These are phyloP conservation scores for Campylorhamphus procurvoides DNA, from an alignment of 2,113 vertebrate genomes.

Conservation along the genomic window DNA sequence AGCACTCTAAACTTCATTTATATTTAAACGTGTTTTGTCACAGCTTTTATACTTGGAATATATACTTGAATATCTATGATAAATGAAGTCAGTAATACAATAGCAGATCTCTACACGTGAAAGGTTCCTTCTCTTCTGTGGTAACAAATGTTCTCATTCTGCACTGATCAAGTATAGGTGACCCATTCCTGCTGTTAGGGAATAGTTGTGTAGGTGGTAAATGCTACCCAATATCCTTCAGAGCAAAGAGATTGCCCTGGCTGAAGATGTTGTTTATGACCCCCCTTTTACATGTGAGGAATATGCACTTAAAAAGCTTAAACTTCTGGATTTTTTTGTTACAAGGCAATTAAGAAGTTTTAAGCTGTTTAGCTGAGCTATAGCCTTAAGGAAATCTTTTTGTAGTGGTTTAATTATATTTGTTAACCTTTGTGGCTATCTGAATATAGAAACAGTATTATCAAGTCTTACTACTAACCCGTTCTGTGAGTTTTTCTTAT, in stretches of 20 bases:
- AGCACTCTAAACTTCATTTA: neutral
- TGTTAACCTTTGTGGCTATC: neutral
- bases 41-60: neutral
- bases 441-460: neutral
- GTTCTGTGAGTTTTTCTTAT: neutral
- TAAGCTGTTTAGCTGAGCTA: neutral
- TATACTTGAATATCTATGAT: neutral
- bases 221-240: neutral
- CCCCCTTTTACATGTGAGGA: neutral
- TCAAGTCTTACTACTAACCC: neutral
- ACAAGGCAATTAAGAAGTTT: neutral
- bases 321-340: neutral
- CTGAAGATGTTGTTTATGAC: neutral
- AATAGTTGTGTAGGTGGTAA: neutral
- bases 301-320: neutral
- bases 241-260: neutral
- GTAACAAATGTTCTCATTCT: neutral
- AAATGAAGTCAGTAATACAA: neutral
- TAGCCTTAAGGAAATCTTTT: neutral
- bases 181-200: neutral
- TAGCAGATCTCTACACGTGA: neutral
- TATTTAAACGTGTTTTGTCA: neutral
- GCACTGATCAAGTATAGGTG: neutral
- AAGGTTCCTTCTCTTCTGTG: neutral
- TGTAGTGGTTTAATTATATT: neutral